phyloP scores from a whole-genome alignment of 2,797 vertebrate genomes.

The Coluber constrictor region DNA sequence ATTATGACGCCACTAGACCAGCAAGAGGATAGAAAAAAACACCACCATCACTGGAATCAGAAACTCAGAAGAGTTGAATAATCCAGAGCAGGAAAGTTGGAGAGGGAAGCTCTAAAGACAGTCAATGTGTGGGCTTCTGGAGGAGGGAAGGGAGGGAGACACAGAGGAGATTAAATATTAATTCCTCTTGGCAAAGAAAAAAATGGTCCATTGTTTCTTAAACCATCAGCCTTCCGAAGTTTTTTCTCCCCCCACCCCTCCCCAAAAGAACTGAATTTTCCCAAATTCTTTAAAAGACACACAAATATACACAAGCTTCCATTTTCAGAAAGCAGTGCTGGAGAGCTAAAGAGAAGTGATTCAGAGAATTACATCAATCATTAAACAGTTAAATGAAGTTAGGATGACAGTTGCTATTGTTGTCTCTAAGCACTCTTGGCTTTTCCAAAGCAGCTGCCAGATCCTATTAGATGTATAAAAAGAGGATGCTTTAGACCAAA shows the following conservation, averaged over 20 bases:
- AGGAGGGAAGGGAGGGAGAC: neutral
- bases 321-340: conserved; percentile 34
- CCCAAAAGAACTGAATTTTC: conserved; percentile 43
- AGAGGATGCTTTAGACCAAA: conserved; percentile 58
- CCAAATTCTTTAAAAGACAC: conserved; percentile 53
- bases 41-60: conserved; percentile 15
- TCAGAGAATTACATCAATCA: conserved; percentile 57
- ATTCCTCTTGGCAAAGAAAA: conserved; percentile 48
- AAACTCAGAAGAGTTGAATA: conserved; percentile 45
- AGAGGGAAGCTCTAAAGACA: conserved; percentile 28
- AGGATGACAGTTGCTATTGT: conserved; percentile 63
- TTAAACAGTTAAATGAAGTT: conserved; percentile 61
- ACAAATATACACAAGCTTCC: conserved; percentile 37
- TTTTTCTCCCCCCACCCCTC: neutral
- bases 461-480: conserved; percentile 64
- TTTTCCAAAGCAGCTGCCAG: conserved; percentile 70
- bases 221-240: conserved; percentile 49
- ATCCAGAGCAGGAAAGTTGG: neutral
- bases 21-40: neutral
- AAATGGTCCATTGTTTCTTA: conserved; percentile 48
- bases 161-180: conserved; percentile 42
- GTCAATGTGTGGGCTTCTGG: neutral
- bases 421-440: conserved; percentile 57
- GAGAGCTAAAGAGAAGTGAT: conserved; percentile 18
- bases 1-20: neutral